Evolutionary conservation across 1,140 invertebrate species (phyloP), one percentile per base, ranked within the genome.

Genomic region (Trichonephila inaurata): DNA sequence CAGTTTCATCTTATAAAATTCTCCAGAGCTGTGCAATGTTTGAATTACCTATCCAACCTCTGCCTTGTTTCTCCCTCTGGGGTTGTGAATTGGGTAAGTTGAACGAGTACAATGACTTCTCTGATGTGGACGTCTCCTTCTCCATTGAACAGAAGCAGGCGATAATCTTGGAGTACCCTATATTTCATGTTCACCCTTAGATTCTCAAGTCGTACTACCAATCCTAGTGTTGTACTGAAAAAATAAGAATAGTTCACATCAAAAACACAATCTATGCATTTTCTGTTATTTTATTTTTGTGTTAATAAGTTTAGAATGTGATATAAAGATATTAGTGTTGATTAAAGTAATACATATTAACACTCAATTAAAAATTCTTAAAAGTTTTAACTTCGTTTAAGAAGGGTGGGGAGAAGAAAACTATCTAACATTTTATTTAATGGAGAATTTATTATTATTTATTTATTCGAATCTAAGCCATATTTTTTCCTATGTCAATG

Each of bases 111-210:
- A 18, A 95, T 94, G 14, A 95, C 69, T 72, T 93, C 93, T 24
- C 77, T 91, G n/a, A 95, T 64, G 18, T 94, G 89, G 40, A 95
- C 92, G 40, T 95, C 95, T 18, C 95, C 92, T 19, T 95, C 95
- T 24, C 95, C 95, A 72, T 95, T 95, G 81, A 95, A 95, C n/a
- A 95, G 87, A 19, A 95, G 94, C 40, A 92, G 90, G 62, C 94
- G 81, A 86, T 95, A 95, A 51, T 95, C 95, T 33, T 95, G 94
- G 6, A 95, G 94, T 1, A 95, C 95, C 44, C 95, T 89, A 82
- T 95, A 95, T 62, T 95, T 95, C 33, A 94, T 82, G 18, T 62
- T 88, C 3, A 95, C 90, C 61, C 94, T 88, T n/a, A 95, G 21
- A 14, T 95, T 94, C 58, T 95, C 94, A 19, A 95, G 60, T 7